Evolutionary conservation across 2,888 invertebrate species (phyloP).

Genomic region (Pollenia labialis): DNA sequence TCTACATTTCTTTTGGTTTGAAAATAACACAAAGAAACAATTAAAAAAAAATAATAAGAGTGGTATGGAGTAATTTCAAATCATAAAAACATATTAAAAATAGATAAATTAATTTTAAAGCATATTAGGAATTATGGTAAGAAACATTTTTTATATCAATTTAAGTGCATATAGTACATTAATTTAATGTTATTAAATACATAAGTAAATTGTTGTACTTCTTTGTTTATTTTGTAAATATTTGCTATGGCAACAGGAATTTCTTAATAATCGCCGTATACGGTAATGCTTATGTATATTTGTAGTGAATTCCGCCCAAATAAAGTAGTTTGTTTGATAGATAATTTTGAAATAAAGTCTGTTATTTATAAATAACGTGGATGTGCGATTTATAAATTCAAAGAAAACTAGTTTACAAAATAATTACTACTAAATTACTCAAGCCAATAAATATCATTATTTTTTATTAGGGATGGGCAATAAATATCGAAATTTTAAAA

Average conservation of each 20-base stretch:
- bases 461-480: no score
- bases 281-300: neutral
- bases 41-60: no score
- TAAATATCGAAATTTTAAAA: no score
- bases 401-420: no score
- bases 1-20: neutral
- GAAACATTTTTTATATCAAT: neutral
- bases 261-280: neutral
- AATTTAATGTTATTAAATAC: conserved; percentile 44
- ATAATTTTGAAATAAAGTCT: no score
- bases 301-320: neutral
- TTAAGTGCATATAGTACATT: neutral
- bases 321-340: neutral
- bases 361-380: no score
- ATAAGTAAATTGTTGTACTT: conserved; percentile 19
- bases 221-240: conserved; percentile 74
- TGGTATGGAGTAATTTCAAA: no score
- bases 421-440: no score
- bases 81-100: no score
- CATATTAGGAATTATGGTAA: conserved; percentile 49
- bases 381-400: no score
- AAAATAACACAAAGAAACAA: neutral
- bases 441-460: no score
- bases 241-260: conserved; percentile 74
- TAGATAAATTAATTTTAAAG: neutral